phyloP scores from a whole-genome alignment of 2,888 invertebrate species.

The Priocnemis perturbator region DNA sequence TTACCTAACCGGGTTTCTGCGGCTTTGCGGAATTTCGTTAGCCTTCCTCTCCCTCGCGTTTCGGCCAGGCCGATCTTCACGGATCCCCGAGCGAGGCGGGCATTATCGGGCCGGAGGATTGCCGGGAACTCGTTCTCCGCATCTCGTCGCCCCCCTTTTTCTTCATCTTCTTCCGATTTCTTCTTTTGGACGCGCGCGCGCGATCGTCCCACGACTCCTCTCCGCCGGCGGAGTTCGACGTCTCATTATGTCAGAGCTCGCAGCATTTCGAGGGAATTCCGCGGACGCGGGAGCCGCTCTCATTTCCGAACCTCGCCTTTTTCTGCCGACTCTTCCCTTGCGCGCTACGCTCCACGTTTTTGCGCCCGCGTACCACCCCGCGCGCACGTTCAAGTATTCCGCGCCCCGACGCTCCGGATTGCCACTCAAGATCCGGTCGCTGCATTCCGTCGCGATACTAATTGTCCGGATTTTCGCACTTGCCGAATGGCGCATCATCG shows the following conservation, averaged over 20 bases:
- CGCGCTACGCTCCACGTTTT: too few species aligned
- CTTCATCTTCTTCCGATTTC: conserved; percentile 30
- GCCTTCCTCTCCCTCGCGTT: conserved; percentile 2
- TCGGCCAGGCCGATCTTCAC: too few species aligned
- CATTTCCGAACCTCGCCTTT: conserved; percentile 13
- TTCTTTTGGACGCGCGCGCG: conserved; percentile 16
- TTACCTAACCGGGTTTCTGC: conserved; percentile 13
- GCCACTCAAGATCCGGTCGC: too few species aligned
- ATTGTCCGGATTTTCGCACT: too few species aligned
- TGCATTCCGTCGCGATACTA: too few species aligned
- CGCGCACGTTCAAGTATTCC: too few species aligned
- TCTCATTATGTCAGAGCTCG: conserved; percentile 56
- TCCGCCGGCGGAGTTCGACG: conserved; percentile 43
- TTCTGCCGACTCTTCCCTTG: conserved; percentile 15
- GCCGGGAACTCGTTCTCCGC: conserved; percentile 28
- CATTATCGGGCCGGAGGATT: conserved; percentile 1
- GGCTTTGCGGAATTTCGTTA: conserved; percentile 25
- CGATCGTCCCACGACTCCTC: conserved; percentile 2
- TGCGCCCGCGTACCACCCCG: too few species aligned
- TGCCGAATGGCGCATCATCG: too few species aligned
- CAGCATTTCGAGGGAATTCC: conserved; percentile 46
- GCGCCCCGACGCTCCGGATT: too few species aligned
- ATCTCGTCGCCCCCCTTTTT: conserved; percentile 24
- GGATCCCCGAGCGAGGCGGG: conserved; percentile 18
- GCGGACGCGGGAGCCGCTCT: neutral